Base-by-base conservation (phyloP, 23 tunicate species). In the Trididemnum nubilum region DNA sequence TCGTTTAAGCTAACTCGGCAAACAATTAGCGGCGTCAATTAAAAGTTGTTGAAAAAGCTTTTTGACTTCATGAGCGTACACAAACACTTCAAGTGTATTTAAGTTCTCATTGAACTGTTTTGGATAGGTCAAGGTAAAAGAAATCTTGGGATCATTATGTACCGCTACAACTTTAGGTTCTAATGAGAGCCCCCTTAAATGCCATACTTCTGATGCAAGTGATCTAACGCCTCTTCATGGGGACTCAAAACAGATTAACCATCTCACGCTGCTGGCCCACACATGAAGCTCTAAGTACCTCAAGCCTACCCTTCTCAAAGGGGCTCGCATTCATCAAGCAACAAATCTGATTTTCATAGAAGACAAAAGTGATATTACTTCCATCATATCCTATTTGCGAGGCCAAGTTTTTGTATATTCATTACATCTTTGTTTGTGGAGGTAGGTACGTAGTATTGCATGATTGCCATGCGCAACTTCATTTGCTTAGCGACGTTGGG, bases 191-290 rank as follows among this genome's bases (percentile, higher is more conserved):
- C 67, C 26, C 67, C 67, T 12, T 23, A 12, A 15, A 61, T 26
- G 26, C 67, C 67, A 61, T 61, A 61, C 29, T 26, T 61, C 29
- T 61, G 67, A n/a, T 26, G n/a, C 67, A 61, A 61, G 15, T 24
- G 67, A 61, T n/a, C 26, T n/a, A 61, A 61, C 4, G 67, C 67
- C 26, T 61, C 33, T 33, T 67, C 74, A 67, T 67, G n/a, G 74
- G 74, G 12, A n/a, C 38, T 7, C 22, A 67, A 67, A 67, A 67
- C 7, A 31, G 33, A 32, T 67, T 67, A 4, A 67, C 38, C 25
- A 67, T 31, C 4, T 67, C 38, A 5, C 74, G 38, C 22, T 7
- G 74, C n/a, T 67, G 74, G 4, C 38, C 74, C 2, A 67, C n/a
- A 33, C 37, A 67, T 33, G 38, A 67, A 33, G 74, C 74, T 33